Conservation (phyloP, 92 coral and sea anemone species). For the Isaurus tuberculatus region DNA sequence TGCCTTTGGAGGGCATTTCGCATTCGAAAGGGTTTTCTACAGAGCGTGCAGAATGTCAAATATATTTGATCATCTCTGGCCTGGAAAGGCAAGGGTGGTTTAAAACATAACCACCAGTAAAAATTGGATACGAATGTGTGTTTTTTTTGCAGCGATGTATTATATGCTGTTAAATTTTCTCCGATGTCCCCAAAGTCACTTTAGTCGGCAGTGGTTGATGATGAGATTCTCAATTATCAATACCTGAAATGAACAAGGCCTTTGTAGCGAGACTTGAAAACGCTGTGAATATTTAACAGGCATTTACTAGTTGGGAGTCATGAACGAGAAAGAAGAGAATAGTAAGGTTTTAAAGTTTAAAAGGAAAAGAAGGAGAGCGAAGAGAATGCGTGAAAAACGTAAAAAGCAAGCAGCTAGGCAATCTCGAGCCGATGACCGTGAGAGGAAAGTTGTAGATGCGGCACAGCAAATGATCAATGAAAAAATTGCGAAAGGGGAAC, state of each 20-base stretch:
- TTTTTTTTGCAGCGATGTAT: not conserved
- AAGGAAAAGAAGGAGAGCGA: slow-evolving; percentile 16
- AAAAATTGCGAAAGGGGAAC: slow-evolving; percentile 26
- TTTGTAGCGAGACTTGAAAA: not conserved
- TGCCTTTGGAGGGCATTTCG: not conserved
- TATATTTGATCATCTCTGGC: not conserved
- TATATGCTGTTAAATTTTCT: not conserved
- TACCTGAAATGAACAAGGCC: not conserved
- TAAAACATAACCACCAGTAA: not conserved
- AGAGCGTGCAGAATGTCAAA: slow-evolving; percentile 43
- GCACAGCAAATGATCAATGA: slow-evolving; percentile 24
- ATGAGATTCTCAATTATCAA: not conserved
- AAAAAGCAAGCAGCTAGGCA: slow-evolving; percentile 29
- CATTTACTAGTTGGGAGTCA: not conserved
- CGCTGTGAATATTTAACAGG: not conserved
- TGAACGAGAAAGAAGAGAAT: not conserved
- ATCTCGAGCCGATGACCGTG: slow-evolving; percentile 18
- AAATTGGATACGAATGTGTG: not conserved
- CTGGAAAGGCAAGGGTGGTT: not conserved
- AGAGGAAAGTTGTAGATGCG: not conserved
- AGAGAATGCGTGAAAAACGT: slow-evolving; percentile 36
- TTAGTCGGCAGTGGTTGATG: not conserved
- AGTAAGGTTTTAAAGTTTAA: not conserved
- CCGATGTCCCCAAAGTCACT: not conserved
- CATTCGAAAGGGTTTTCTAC: not conserved